Base-by-base conservation (phyloP, 2,113 vertebrate species). In the Microcebus lehilahytsara region DNA sequence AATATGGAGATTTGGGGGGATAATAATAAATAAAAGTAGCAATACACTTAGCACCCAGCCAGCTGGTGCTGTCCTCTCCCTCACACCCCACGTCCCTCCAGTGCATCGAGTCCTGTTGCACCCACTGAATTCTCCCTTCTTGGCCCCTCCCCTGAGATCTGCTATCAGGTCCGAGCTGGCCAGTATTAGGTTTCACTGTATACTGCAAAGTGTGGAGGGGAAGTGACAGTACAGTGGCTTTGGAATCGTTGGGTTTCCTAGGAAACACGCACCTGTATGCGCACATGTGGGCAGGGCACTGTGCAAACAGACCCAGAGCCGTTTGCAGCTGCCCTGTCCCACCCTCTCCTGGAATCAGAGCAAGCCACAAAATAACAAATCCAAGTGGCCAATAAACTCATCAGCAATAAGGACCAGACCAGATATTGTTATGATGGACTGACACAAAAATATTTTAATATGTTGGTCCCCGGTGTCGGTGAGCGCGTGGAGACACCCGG, bases 281-380 rank as follows among this genome's bases (percentile, higher is more conserved):
- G 23, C 20, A 0, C 14, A 16, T 13, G 0, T 19, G 20, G 49
- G 8, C 37, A 66, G 20, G 3, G 30, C 42, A 11, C 46, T 1
- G 8, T 9, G 23, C 4, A 40, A 27, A 32, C 60, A 60, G 53
- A 66, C 51, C 11, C 53, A 25, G 62, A 27, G 12, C 6, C 25
- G 25, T 19, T 9, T 2, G 10, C 40, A 30, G 69, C 79, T 19
- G 2, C 27, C 77, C 27, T 67, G 64, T 19, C 16, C 40, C 14
- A 0, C 30, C 25, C 20, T 53, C 69, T 66, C 56, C 66, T 49
- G 22, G 77, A 53, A 56, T 79, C 46, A 37, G 27, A 77, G 49
- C 46, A 11, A 51, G 34, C 25, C 69, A 46, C 78, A 79, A 32
- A 69, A 34, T 16, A 19, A 66, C 67, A 72, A 94, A 64, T 25